Base-by-base conservation (phyloP, 2,797 vertebrate species). In the Gephyroberyx darwinii region DNA sequence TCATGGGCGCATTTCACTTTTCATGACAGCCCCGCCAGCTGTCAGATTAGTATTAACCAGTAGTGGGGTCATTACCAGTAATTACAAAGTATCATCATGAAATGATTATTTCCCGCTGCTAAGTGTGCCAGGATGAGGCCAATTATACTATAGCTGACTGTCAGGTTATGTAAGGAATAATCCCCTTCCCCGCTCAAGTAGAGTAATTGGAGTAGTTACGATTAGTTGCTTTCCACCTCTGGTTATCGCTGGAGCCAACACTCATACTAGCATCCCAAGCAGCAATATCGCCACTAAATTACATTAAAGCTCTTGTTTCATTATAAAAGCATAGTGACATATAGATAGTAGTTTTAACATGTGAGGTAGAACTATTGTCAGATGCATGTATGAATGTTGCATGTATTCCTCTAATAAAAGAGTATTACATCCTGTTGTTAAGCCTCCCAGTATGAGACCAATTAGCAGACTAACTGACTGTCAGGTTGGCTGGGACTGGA, bases 401-500 rank as follows among this genome's bases (percentile, higher is more conserved):
- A 26, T n/a, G n/a, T n/a, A 78, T 51, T 76, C 51, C 51, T 55
- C 55, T 2, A n/a, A 66, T 69, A 60, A 66, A 68, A 74, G 22
- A 17, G 37, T 16, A 43, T 37, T 43, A 33, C 35, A 13, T 69
- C 35, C 48, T 73, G 72, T 45, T 69, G 57, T 75, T 65, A 84
- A 35, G 78, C 71, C 54, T 77, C 84, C 54, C 88, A 52, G 89
- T 65, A 65, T 83, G 92, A 88, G 85, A 68, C 86, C 91, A 92
- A 92, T 93, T 92, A 93, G 86, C 77, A 69, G 80, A 81, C 81
- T 83, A 81, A 84, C 84, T 53, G 78, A 80, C 87, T 89, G 89
- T 84, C 88, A 88, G 87, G 71, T 82, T 14, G 67, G 68, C 78
- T 80, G 79, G 78, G 70, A 77, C 68, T 53, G 78, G 77, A 74